These are phyloP conservation scores for Cerastis leucographa DNA, from an alignment of 2,888 invertebrate species.

Conservation along the genomic window DNA sequence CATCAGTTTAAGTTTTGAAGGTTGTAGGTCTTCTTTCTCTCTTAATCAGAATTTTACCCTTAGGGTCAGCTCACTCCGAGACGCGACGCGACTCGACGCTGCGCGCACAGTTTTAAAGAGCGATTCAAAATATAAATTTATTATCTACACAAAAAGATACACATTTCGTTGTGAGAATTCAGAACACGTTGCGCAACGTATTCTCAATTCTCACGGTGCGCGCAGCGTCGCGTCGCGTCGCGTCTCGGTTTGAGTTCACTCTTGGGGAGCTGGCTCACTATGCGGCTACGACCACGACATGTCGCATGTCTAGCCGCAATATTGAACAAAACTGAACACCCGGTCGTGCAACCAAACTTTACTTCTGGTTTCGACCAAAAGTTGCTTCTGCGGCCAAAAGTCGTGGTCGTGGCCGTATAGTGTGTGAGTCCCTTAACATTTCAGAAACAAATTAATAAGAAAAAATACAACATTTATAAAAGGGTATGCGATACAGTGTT, in stretches of 20 bases:
- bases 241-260: too few species aligned
- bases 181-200: too few species aligned
- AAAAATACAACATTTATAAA: not conserved
- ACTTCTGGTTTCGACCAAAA: not conserved
- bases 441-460: not conserved
- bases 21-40: not conserved
- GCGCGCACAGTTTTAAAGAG: too few species aligned
- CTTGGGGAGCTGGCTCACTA: not conserved
- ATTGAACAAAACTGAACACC: not conserved
- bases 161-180: too few species aligned
- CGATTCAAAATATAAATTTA: too few species aligned
- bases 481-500: not conserved
- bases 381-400: not conserved
- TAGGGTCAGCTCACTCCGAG: too few species aligned
- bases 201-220: too few species aligned
- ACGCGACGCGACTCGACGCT: too few species aligned
- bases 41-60: not conserved
- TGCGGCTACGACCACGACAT: not conserved
- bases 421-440: not conserved
- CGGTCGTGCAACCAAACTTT: not conserved
- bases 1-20: not conserved
- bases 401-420: not conserved
- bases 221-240: too few species aligned
- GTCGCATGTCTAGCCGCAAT: not conserved
- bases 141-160: too few species aligned